Percentiles rank a stretch among this genome's conserved stretches.
Conservation (phyloP, 2,888 invertebrate genomes). For the Tubulanus polymorphus region DNA sequence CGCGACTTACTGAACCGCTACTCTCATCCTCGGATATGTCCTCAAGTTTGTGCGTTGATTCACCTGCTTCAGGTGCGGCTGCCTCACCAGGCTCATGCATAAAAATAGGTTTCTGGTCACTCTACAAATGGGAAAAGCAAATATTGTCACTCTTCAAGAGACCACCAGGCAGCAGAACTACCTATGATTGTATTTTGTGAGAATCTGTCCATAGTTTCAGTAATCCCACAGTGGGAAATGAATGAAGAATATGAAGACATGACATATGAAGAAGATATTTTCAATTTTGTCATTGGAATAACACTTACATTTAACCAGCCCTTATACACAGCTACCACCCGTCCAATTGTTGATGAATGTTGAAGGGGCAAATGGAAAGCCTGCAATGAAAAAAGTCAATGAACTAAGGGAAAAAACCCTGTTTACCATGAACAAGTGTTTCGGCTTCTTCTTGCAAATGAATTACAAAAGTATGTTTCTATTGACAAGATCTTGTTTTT, state of each 20-base stretch:
- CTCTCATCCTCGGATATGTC: too few species aligned
- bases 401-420: conserved; percentile 8
- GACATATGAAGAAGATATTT: too few species aligned
- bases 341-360: conserved; percentile 80
- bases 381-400: conserved; percentile 28
- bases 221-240: too few species aligned
- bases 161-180: too few species aligned
- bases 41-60: too few species aligned
- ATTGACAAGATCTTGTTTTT: neutral
- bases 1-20: too few species aligned
- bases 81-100: conserved; percentile 39
- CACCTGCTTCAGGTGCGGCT: neutral
- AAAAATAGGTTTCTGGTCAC: conserved; percentile 43
- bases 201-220: too few species aligned
- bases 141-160: too few species aligned
- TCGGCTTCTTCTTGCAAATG: neutral
- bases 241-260: too few species aligned
- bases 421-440: neutral
- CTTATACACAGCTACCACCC: conserved; percentile 87
- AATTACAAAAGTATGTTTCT: neutral
- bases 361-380: conserved; percentile 85
- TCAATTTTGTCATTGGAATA: too few species aligned
- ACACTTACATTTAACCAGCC: conserved; percentile 81
- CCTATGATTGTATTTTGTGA: too few species aligned
- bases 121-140: conserved; percentile 30